Percentiles rank a stretch among this genome's conserved stretches.
Evolutionary conservation across 2,888 invertebrate species (phyloP).

Genomic region (Cryptus armator): DNA sequence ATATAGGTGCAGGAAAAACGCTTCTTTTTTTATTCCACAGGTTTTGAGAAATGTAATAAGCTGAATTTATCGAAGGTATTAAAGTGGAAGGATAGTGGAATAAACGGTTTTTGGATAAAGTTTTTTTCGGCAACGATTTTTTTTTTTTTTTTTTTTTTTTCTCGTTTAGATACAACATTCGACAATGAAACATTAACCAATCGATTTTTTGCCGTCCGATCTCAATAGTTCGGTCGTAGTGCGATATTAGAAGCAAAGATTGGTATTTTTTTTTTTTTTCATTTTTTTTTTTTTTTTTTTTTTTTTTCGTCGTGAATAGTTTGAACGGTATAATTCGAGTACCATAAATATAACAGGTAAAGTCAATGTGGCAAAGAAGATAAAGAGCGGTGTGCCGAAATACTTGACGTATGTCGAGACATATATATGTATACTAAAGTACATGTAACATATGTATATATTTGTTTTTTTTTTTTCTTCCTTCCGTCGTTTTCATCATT

Average conservation of each 20-base stretch:
- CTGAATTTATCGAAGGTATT: conserved; percentile 33
- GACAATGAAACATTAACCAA: background rate
- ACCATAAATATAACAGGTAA: background rate
- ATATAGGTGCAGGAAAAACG: conserved; percentile 38
- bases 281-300: background rate
- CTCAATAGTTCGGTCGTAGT: background rate
- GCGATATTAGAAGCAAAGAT: background rate
- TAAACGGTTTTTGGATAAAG: conserved; percentile 10
- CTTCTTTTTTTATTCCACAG: conserved; percentile 8
- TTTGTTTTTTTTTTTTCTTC: background rate
- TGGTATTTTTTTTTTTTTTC: background rate
- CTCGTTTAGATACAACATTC: conserved; percentile 19
- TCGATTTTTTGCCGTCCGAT: conserved; percentile 10
- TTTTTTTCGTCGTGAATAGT: background rate
- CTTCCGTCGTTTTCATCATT: background rate
- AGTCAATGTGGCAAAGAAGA: background rate
- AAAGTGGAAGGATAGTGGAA: conserved; percentile 1
- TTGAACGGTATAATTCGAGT: background rate
- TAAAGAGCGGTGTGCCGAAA: conserved; percentile 10
- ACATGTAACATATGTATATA: conserved; percentile 21
- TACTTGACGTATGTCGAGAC: conserved; percentile 1
- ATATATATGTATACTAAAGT: conserved; percentile 21
- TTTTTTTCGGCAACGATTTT: conserved; percentile 15
- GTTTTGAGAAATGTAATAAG: conserved; percentile 22
- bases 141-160: background rate